phyloP scores from a whole-genome alignment of 2,113 vertebrate genomes.

The Australoheros scitulus region DNA sequence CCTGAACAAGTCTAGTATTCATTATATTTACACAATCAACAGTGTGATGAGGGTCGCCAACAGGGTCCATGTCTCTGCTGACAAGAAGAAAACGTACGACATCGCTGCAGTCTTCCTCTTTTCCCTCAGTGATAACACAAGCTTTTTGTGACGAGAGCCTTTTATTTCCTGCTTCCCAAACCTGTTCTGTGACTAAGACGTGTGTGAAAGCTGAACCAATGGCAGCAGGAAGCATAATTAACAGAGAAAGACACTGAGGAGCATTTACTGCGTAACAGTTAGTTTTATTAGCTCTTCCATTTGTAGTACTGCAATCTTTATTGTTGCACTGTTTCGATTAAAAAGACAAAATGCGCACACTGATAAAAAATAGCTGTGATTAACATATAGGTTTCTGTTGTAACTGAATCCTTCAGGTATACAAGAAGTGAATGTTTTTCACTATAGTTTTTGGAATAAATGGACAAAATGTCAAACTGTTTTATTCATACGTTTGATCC shows the following conservation, averaged over 20 bases:
- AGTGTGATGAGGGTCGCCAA: too few relatives aligned
- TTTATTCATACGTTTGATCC: not conserved
- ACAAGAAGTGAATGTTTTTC: not conserved
- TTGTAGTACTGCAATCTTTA: not conserved
- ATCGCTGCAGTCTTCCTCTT: too few relatives aligned
- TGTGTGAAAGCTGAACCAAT: constrained; percentile 53
- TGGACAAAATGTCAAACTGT: not conserved
- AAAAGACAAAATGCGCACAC: not conserved
- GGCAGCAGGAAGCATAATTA: not conserved
- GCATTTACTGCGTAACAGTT: fast-evolving
- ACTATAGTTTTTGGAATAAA: not conserved
- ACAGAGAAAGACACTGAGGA: not conserved
- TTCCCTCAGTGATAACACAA: not conserved
- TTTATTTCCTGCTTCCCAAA: not conserved
- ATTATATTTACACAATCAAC: too few relatives aligned
- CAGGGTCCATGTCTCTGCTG: too few relatives aligned
- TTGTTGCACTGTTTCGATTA: not conserved
- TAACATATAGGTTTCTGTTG: not conserved
- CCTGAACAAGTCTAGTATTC: too few relatives aligned
- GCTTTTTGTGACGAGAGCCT: not conserved
- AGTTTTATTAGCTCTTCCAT: not conserved
- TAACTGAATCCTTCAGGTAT: too few relatives aligned
- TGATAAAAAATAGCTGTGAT: not conserved
- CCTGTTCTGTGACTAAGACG: not conserved
- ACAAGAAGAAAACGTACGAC: too few relatives aligned